Base-by-base conservation (phyloP, 92 coral and sea anemone genomes). In the Blastomussa wellsi region DNA sequence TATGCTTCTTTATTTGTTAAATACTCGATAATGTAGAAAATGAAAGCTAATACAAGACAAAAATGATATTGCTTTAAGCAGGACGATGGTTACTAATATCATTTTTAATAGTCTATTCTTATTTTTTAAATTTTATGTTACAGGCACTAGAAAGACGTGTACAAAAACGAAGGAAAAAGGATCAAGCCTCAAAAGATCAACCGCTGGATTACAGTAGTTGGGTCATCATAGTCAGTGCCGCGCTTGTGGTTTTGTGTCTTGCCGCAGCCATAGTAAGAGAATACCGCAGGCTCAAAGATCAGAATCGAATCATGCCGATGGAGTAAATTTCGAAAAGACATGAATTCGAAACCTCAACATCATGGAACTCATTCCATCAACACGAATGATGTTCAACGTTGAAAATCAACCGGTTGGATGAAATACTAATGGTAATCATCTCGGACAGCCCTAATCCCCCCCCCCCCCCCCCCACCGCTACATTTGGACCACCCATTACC, bases 281-380 rank as follows among this genome's bases (percentile, higher is more conserved):
- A 49, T 76, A 49, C 41, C 80, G 80, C 62, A 49, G 80, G 42
- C 80, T 76, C 65, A 76, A 76, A 76, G 37, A 5, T 32, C 80
- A 76, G 65, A 76, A 51, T 28, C 14, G 4, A 24, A 62, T 51
- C 51, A 22, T 32, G 7, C 20, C 64, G 0, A 31, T 31, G 35
- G 8, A 44, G 6, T 19, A 28, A 16, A 7, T 24, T 29, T 8
- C 29, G 38, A 47, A 19, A 53, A 19, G 64, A 47, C 15, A 28
- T 22, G 38, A 65, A 8, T 9, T 28, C 14, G 14, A 32, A 65
- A 65, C 7, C 26, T 17, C 8, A 39, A 12, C 24, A 38, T 6
- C 33, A 17, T 20, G 1, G 28, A 24, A 9, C 52, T 6, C 28
- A 9, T 33, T 6, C 28, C n/a, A 16, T 14, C 9, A 44, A 31